Base-by-base conservation (phyloP, 1,140 invertebrate genomes). In the Polypedilum pembai region DNA sequence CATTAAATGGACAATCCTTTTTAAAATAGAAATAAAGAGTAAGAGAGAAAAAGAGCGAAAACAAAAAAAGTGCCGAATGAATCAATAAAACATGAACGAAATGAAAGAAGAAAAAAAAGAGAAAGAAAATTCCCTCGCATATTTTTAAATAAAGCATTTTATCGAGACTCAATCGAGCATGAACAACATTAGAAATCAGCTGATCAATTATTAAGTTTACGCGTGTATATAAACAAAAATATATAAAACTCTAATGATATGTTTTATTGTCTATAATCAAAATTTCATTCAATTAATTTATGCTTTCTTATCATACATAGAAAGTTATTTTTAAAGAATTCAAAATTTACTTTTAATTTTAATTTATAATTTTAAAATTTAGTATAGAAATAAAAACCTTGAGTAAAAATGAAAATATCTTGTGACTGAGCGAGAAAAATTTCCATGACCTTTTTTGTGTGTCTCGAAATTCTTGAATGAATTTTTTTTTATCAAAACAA, bases 161-260 rank as follows among this genome's bases (percentile, higher is more conserved):
- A 56, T 56, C 45, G 17, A 8, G 17, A 69, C 65, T 69, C 65
- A 69, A 69, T 69, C 65, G 65, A 69, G 65, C 65, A 69, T 69
- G 18, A 69, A 69, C 8, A 18, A 69, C 65, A 69, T 69, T 69
- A 69, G 65, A 69, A 69, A 69, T 69, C 65, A 69, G 65, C 65
- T 69, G 65, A 69, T 69, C 65, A 69, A 69, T 69, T 21, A 69
- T 21, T 69, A 21, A 69, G 20, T 69, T 69, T 10, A n/a, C 45
- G 45, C n/a, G 12, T 56, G 15, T 56, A n/a, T 56, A 12, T n/a
- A n/a, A 15, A 56, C 15, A 56, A n/a, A 56, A 56, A 45, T 12
- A 45, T 12, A 45, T n/a, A 56, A 10, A 56, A 56, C 12, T 56
- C n/a, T n/a, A 12, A 12, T 56, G 45, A 10, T 12, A 12, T 56